A percentile compares a stretch with the other conserved stretches of the same genome.
phyloP scores from a whole-genome alignment of 2,888 invertebrate species.

The Amphimallon solstitiale region DNA sequence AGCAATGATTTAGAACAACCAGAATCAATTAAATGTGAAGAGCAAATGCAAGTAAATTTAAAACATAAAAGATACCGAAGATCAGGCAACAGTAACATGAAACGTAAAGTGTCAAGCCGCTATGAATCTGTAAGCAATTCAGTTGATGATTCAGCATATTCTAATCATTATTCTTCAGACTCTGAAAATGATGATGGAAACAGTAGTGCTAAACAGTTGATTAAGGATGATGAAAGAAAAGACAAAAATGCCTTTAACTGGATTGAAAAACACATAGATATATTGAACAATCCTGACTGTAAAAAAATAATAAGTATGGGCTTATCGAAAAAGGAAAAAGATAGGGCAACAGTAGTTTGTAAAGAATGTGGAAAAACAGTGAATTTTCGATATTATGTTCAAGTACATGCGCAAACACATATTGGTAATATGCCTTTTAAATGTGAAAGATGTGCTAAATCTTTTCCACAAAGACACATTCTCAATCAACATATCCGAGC shows the following conservation, averaged over 20 bases:
- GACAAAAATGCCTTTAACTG: neutral
- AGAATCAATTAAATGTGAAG: too few species aligned
- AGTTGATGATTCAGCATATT: too few species aligned
- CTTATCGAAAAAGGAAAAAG: neutral
- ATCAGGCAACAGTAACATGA: too few species aligned
- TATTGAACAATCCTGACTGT: constrained; percentile 4
- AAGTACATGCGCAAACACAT: neutral
- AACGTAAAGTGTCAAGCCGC: too few species aligned
- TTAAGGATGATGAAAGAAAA: too few species aligned
- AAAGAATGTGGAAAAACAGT: neutral
- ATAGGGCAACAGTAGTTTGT: neutral
- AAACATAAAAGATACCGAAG: too few species aligned
- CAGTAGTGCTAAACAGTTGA: neutral
- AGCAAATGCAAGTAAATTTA: too few species aligned
- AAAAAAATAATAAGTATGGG: neutral
- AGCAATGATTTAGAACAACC: too few species aligned
- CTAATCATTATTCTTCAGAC: neutral
- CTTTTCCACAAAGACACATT: neutral
- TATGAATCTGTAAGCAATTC: too few species aligned
- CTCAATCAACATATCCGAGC: neutral
- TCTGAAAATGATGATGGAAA: neutral
- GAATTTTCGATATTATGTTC: neutral
- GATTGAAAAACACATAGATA: neutral
- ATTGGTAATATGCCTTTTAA: constrained; percentile 1
- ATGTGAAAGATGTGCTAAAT: neutral